Base-by-base conservation (phyloP, 2,888 invertebrate genomes). In the Eledona agricola region DNA sequence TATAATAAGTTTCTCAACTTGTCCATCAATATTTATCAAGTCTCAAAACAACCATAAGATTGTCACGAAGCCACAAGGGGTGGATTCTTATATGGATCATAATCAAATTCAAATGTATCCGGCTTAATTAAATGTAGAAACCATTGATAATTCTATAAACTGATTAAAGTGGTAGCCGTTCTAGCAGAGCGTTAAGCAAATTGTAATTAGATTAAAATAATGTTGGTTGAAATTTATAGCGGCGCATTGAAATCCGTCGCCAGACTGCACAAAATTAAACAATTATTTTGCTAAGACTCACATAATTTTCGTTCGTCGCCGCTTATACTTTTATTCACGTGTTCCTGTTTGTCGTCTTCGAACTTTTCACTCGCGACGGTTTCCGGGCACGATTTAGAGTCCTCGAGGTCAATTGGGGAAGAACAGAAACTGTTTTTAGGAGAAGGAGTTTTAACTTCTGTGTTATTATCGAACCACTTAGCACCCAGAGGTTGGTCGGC, bases 301-400 rank as follows among this genome's bases (percentile, higher is more conserved):
- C 69, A 65, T 57, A 66, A 60, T 59, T 69, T 67, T 47, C 62
- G 57, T 38, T 66, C 64, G 38, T 67, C 62, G 37, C 64, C 62
- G 55, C 58, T 55, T 31, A 51, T 43, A 53, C 51, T 60, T 50
- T 57, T 58, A 63, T 65, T 61, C 59, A 62, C 60, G 42, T 66
- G 62, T 23, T 63, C 57, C 49, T 67, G 61, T 45, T 59, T 65
- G 10, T 59, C 57, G 25, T 65, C 63, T 49, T 57, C 62, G 29
- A 55, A 62, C 63, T 67, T 67, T 45, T 71, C 72, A 61, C 66
- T 65, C 58, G 59, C 52, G 49, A 65, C 62, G 47, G 62, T 62
- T 54, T 73, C 72, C 16, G 75, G 63, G 47, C 71, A 71, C 50
- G 72, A 73, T 59, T 74, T 71, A 4, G 72, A 73, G 59, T 72